Conservation (phyloP, 2,888 invertebrate genomes). For the Hedya salicella region DNA sequence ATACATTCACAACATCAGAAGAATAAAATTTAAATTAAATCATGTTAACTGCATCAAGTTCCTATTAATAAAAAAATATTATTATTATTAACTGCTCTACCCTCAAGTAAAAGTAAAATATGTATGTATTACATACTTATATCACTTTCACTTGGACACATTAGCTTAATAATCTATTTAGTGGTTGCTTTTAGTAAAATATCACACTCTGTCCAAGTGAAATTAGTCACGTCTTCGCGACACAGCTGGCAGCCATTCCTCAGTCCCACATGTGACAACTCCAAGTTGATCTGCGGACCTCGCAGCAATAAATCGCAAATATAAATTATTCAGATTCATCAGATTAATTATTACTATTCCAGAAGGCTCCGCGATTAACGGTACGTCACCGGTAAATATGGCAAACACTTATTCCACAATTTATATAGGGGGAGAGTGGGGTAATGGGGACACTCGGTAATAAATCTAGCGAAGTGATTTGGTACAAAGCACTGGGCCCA, state of each 20-base stretch:
- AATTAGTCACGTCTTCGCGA: constrained; percentile 32
- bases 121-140: not conserved
- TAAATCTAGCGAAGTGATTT: constrained; percentile 83
- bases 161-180: not conserved
- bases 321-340: constrained; percentile 81
- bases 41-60: too few species aligned
- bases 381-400: constrained; percentile 84
- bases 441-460: constrained; percentile 74
- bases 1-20: too few species aligned
- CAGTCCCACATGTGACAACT: constrained; percentile 59
- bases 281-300: constrained; percentile 63
- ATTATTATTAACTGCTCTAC: too few species aligned
- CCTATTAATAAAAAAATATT: too few species aligned
- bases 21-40: too few species aligned
- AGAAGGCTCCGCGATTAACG: constrained; percentile 80
- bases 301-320: constrained; percentile 71
- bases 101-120: too few species aligned
- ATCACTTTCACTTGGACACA: not conserved
- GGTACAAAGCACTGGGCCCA: constrained; percentile 82
- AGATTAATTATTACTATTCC: constrained; percentile 82
- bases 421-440: constrained; percentile 78
- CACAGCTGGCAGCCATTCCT: constrained; percentile 46
- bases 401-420: constrained; percentile 82
- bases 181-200: constrained; percentile 11
- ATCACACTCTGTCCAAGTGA: constrained; percentile 27